Percentiles rank a stretch among this genome's conserved stretches.
These are phyloP conservation scores for Nemotelus nigrinus DNA, from an alignment of 2,888 invertebrate genomes.

Conservation along the genomic window DNA sequence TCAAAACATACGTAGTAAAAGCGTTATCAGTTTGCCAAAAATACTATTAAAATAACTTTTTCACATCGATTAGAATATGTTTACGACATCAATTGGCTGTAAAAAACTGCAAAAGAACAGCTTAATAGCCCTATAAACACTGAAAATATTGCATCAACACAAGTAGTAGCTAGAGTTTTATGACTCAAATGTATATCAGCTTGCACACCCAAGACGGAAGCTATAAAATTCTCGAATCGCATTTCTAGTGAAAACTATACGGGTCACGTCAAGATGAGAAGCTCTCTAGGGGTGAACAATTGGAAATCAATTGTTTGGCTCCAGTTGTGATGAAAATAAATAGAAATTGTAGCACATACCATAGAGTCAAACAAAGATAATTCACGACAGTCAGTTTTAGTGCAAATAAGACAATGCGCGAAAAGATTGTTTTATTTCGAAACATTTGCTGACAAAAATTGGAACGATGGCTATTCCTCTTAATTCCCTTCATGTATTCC, in stretches of 20 bases:
- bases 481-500: no score
- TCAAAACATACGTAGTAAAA: no score
- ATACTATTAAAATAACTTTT: slow-evolving; percentile 23
- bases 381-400: no score
- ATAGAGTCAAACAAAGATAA: no score
- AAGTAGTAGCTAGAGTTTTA: slow-evolving; percentile 45
- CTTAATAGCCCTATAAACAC: slow-evolving; percentile 47
- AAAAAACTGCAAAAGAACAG: slow-evolving; percentile 38
- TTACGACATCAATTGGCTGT: slow-evolving; percentile 44
- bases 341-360: no score
- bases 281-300: slow-evolving; percentile 16
- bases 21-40: no score
- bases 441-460: no score
- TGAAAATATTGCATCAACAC: slow-evolving; percentile 29
- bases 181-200: slow-evolving; percentile 47
- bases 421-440: no score
- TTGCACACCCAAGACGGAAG: slow-evolving; percentile 47
- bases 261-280: slow-evolving; percentile 1
- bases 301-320: neutral
- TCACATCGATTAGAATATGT: slow-evolving; percentile 47
- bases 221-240: slow-evolving; percentile 42
- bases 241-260: slow-evolving; percentile 20
- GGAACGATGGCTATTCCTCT: no score
- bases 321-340: no score
- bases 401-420: no score